Evolutionary conservation across 2,113 vertebrate genomes (phyloP).

Genomic region (Pandion haliaetus): DNA sequence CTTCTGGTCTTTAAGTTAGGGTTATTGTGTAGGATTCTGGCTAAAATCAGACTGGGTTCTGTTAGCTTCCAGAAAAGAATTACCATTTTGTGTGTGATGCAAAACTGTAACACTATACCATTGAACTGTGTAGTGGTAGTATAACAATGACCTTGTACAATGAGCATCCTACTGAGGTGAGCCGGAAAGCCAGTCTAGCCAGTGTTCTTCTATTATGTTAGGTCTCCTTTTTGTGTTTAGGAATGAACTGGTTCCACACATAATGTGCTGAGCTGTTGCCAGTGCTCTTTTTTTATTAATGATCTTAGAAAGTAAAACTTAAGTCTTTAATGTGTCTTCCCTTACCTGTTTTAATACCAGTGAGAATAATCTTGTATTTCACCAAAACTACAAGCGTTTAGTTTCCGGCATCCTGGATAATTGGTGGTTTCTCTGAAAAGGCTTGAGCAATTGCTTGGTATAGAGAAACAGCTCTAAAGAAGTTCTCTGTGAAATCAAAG

Average conservation of each 20-base stretch:
- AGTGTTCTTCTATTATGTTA: not conserved
- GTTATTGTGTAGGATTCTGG: not conserved
- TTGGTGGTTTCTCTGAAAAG: constrained; percentile 57
- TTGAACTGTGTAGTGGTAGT: not conserved
- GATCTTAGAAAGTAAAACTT: not conserved
- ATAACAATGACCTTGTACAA: not conserved
- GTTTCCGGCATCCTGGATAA: constrained; percentile 56
- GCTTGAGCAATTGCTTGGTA: not conserved
- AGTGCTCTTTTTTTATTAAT: not conserved
- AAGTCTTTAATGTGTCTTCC: constrained; percentile 20
- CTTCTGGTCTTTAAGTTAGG: not conserved
- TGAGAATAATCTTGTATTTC: constrained; percentile 48
- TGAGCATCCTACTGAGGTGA: not conserved
- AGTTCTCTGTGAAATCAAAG: constrained; percentile 29
- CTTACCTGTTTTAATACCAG: not conserved
- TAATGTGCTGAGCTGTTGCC: not conserved
- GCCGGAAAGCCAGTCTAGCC: not conserved
- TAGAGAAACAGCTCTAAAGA: not conserved
- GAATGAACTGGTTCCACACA: not conserved
- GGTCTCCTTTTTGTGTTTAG: not conserved
- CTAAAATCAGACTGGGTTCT: not conserved
- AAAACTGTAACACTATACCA: not conserved
- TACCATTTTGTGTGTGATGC: not conserved
- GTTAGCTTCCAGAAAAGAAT: not conserved
- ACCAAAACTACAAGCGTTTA: constrained; percentile 18